A percentile compares a stretch with the other conserved stretches of the same genome.
Evolutionary conservation across 1,140 invertebrate species (phyloP).

Genomic region (Philopotamus ludificatus): DNA sequence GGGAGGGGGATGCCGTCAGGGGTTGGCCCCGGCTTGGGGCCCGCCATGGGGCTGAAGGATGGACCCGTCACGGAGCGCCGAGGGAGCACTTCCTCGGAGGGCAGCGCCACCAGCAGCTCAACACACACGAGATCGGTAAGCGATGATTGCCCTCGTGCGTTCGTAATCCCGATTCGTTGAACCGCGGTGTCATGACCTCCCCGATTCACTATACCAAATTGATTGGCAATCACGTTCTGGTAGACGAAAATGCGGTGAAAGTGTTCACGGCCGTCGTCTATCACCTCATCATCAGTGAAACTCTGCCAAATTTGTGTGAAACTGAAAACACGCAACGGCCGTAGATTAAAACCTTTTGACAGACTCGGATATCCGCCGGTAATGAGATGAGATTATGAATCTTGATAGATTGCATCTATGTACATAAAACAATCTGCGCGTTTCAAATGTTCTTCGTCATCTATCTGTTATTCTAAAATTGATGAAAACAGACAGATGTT

Average conservation of each 20-base stretch:
- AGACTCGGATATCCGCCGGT: no score
- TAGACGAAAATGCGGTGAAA: background rate
- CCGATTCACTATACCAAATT: slow-evolving; percentile 1
- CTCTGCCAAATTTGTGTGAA: no score
- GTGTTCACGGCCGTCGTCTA: slow-evolving; percentile 1
- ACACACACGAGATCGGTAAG: slow-evolving; percentile 53
- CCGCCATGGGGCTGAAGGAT: slow-evolving; percentile 40
- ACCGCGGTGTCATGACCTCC: background rate
- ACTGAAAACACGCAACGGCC: no score
- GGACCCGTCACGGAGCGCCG: slow-evolving; percentile 51
- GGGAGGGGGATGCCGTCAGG: slow-evolving; percentile 51
- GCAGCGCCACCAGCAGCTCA: slow-evolving; percentile 51
- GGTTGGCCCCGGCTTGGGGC: slow-evolving; percentile 41
- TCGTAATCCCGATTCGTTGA: background rate
- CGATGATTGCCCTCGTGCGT: slow-evolving; percentile 23
- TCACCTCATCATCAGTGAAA: no score
- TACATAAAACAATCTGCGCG: no score
- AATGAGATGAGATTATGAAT: no score
- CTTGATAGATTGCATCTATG: no score
- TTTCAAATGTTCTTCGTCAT: no score
- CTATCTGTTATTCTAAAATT: no score
- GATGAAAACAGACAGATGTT: no score
- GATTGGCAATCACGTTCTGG: background rate
- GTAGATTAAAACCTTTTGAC: no score
- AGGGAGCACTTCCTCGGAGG: slow-evolving; percentile 56